These are phyloP conservation scores for Podilymbus podiceps DNA, from an alignment of 2,113 vertebrate genomes.

Conservation along the genomic window DNA sequence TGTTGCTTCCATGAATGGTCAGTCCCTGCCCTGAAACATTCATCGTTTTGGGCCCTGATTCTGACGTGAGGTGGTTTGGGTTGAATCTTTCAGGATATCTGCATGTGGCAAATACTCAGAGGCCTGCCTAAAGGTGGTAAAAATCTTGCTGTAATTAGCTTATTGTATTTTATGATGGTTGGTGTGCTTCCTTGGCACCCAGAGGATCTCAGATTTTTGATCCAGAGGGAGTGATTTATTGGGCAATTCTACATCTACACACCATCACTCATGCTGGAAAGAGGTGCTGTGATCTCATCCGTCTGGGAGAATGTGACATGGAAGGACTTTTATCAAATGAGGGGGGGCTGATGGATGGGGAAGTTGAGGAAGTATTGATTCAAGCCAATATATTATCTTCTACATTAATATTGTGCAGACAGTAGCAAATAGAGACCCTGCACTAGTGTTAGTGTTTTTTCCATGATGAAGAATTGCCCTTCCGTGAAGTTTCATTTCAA, in stretches of 20 bases:
- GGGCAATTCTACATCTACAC: constrained; percentile 10
- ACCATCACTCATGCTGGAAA: constrained; percentile 38
- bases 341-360: constrained; percentile 26
- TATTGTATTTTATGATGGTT: constrained; percentile 33
- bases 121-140: neutral
- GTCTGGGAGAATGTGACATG: constrained; percentile 13
- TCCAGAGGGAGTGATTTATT: constrained; percentile 49
- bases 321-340: constrained; percentile 49
- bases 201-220: constrained; percentile 25
- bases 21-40: neutral
- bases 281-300: constrained; percentile 45
- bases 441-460: neutral
- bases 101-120: neutral
- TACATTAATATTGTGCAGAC: constrained; percentile 40
- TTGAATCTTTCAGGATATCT: neutral
- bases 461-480: constrained; percentile 15
- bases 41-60: neutral
- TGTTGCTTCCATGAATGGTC: neutral
- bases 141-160: constrained; percentile 27
- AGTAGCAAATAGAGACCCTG: constrained; percentile 42
- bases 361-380: constrained; percentile 62
- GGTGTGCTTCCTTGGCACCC: neutral
- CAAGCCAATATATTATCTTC: constrained; percentile 61
- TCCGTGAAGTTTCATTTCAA: neutral
- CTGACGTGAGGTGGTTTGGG: neutral